Conservation (phyloP, 2,888 invertebrate species). For the Hypena proboscidalis region DNA sequence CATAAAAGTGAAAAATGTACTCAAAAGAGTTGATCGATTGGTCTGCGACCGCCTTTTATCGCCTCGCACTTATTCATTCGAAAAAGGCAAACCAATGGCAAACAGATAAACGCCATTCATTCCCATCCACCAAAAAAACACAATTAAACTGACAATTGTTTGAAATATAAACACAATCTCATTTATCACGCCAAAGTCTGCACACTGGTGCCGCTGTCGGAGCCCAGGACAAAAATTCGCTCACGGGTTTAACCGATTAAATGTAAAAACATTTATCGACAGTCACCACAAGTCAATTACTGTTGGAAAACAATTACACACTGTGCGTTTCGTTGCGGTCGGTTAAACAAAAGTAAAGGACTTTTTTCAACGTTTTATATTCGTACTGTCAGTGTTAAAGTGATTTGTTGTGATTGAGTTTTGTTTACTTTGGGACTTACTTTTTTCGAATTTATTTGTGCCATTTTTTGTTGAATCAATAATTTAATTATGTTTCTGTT, state of each 20-base stretch:
- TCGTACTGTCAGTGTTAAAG: slow-evolving; percentile 28
- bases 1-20: no score
- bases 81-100: neutral
- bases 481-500: neutral
- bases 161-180: slow-evolving; percentile 36
- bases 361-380: slow-evolving; percentile 21
- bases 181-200: slow-evolving; percentile 48
- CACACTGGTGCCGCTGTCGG: slow-evolving; percentile 26
- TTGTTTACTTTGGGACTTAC: slow-evolving; percentile 1
- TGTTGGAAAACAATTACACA: slow-evolving; percentile 75
- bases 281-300: slow-evolving; percentile 78
- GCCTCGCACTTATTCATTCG: neutral
- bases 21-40: no score
- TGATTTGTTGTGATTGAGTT: slow-evolving; percentile 31
- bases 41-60: slow-evolving; percentile 15
- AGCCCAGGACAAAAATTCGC: slow-evolving; percentile 42
- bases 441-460: neutral
- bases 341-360: slow-evolving; percentile 59
- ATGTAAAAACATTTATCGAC: slow-evolving; percentile 69
- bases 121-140: slow-evolving; percentile 15
- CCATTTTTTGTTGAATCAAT: neutral
- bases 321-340: slow-evolving; percentile 60
- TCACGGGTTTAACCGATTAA: slow-evolving; percentile 53
- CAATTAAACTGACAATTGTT: slow-evolving; percentile 34
- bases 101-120: slow-evolving; percentile 15